These are phyloP conservation scores for Manis pentadactyla DNA, from an alignment of 2,797 vertebrate species.

Conservation along the genomic window DNA sequence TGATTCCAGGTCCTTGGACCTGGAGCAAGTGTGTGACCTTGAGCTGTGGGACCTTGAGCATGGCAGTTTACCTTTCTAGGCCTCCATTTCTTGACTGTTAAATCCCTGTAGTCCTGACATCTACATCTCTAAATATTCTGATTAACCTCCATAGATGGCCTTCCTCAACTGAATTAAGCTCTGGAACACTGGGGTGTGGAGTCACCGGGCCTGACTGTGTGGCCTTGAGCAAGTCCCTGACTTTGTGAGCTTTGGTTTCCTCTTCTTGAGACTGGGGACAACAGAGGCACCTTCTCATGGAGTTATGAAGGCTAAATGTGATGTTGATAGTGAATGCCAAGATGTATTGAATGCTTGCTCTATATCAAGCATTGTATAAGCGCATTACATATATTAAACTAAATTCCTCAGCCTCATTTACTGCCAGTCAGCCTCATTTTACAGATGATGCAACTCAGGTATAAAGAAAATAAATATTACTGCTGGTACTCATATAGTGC, in stretches of 20 bases:
- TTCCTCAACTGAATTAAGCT: not conserved
- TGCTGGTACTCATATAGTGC: not conserved
- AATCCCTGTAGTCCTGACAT: not conserved
- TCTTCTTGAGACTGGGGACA: not conserved
- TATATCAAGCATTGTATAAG: not conserved
- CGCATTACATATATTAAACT: not conserved
- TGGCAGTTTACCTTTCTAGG: not conserved
- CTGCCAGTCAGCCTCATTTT: conserved; percentile 4
- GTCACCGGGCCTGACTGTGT: not conserved
- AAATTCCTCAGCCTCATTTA: not conserved
- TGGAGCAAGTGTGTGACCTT: no score
- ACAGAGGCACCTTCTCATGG: not conserved
- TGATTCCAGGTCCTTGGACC: not conserved
- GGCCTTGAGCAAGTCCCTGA: not conserved
- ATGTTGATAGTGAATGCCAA: not conserved
- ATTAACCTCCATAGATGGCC: not conserved
- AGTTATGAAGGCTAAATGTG: not conserved
- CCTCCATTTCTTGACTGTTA: not conserved
- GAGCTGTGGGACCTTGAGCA: no score
- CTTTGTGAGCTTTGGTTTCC: not conserved
- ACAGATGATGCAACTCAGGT: not conserved
- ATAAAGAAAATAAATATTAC: not conserved
- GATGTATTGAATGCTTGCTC: not conserved
- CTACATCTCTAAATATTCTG: not conserved
- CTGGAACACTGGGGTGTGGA: not conserved